Evolutionary conservation across 64 coral and sea anemone genomes (phyloP), one percentile per base, ranked within the genome.

Genomic region (Stichodactyla helianthus): DNA sequence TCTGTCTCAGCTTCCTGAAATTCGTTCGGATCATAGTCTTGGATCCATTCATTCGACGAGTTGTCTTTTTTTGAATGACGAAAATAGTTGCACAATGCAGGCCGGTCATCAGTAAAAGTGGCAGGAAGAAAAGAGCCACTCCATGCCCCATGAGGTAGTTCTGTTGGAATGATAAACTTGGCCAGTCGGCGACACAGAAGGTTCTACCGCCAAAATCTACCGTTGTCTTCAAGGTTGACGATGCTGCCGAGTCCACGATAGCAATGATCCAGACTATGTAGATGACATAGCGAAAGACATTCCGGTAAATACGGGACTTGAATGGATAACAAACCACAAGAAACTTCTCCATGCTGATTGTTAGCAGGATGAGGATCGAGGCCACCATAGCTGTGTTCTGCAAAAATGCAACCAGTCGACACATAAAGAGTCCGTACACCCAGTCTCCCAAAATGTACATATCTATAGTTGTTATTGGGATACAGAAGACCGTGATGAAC

Each of bases 291-390:
- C 88, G 91, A 83, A 96, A 83, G 52, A 86, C 82, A 5, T 86
- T 86, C 26, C 65, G 79, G 10, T 93, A 89, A 35, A 87, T 59
- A 51, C 94, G 94, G 2, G 91, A 83, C 51, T 90, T 86, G 59
- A 96, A 96, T 1, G 94, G 94, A 85, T 93, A 96, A 79, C 88
- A 87, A 35, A 96, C 94, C 23, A 96, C 91, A 27, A 96, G 59
- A 65, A 96, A 96, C 28, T 96, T 96, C 52, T 96, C 94, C 7
- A 90, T 84, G 86, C 94, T 89, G 58, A 96, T 96, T 14, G 91
- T 84, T 6, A 89, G 54, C 1, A 96, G 85, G 50, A 85, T 96
- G 20, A 96, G 52, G 82, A 96, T 88, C 7, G 91, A 74, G 12
- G 85, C 85, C 6, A 78, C 83, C 51, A 92, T 89, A 13, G 91